phyloP scores from a whole-genome alignment of 2,888 invertebrate species.

The Uloborus plumipes region DNA sequence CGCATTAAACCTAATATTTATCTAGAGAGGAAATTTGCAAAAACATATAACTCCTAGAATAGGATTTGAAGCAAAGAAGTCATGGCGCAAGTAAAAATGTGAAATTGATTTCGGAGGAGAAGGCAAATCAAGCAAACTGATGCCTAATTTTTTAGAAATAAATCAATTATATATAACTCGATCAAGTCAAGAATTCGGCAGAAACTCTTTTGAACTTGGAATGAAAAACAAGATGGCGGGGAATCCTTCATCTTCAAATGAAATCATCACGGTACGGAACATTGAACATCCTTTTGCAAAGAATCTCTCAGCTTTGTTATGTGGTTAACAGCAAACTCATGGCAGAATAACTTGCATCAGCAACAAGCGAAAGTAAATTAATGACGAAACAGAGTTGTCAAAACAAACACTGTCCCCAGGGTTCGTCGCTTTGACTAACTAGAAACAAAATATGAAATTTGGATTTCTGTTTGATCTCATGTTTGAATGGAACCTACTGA shows the following conservation, averaged over 20 bases:
- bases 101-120: constrained; percentile 2
- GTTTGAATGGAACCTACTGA: too few species aligned
- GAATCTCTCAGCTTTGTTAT: neutral
- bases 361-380: constrained; percentile 32
- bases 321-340: neutral
- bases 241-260: neutral
- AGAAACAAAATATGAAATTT: too few species aligned
- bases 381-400: constrained; percentile 40
- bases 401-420: constrained; percentile 2
- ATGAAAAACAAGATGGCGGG: constrained; percentile 17
- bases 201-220: constrained; percentile 24
- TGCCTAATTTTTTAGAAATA: constrained; percentile 20
- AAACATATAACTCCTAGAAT: too few species aligned
- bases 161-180: constrained; percentile 15
- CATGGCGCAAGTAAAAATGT: neutral
- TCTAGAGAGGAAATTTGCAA: too few species aligned
- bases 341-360: neutral
- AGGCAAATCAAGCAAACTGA: constrained; percentile 13
- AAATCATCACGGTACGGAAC: neutral
- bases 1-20: too few species aligned
- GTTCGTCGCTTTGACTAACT: neutral
- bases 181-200: constrained; percentile 3
- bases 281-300: neutral
- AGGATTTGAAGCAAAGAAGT: neutral
- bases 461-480: too few species aligned